Evolutionary conservation across 2,113 vertebrate genomes (phyloP).

Genomic region (Epinephelus lanceolatus): DNA sequence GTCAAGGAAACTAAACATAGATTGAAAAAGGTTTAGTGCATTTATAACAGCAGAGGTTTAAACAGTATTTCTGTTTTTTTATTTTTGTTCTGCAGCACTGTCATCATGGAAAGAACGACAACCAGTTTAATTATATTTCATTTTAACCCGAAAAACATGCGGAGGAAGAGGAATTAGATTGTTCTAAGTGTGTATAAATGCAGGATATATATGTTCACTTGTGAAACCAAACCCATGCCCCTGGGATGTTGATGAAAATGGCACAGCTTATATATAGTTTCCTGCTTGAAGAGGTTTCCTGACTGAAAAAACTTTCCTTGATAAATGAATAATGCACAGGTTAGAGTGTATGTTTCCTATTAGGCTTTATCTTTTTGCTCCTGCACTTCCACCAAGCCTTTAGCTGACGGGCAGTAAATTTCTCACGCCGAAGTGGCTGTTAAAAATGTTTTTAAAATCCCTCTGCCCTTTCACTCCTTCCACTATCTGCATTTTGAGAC

Average conservation of each 20-base stretch:
- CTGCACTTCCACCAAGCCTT: background rate
- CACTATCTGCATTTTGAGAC: conserved; percentile 4
- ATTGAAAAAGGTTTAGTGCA: background rate
- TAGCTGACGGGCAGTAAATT: background rate
- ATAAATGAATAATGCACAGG: background rate
- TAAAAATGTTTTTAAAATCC: background rate
- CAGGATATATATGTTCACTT: background rate
- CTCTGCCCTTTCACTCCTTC: background rate
- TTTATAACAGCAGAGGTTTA: background rate
- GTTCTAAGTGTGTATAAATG: background rate
- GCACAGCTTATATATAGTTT: background rate
- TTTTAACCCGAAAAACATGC: too few species aligned
- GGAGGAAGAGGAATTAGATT: background rate
- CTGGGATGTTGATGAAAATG: background rate
- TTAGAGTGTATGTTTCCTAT: background rate
- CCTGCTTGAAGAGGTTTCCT: conserved; percentile 4
- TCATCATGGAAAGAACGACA: too few species aligned
- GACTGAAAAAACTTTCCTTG: background rate
- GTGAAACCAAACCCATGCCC: background rate
- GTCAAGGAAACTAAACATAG: background rate
- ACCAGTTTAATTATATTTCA: background rate
- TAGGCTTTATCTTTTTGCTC: background rate
- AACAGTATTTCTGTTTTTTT: background rate
- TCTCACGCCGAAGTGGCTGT: background rate
- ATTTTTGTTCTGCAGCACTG: background rate